phyloP scores from a whole-genome alignment of 2,888 invertebrate species.

The Machimus rusticus region DNA sequence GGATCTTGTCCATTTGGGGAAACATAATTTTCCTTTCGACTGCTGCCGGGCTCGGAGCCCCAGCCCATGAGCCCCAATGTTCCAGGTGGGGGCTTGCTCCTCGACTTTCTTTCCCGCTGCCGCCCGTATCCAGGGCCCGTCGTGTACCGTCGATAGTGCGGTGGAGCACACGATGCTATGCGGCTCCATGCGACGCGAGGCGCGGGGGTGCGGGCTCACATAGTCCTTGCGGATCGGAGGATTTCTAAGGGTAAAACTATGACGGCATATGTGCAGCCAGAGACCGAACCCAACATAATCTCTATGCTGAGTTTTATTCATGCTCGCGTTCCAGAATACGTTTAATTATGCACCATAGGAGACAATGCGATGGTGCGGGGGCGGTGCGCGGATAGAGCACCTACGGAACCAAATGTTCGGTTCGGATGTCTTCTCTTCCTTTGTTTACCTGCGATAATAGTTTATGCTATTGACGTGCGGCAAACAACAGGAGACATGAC shows the following conservation, averaged over 20 bases:
- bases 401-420: background rate
- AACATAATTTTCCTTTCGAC: conserved; percentile 41
- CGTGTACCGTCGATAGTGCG: background rate
- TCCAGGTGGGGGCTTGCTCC: background rate
- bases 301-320: conserved; percentile 13
- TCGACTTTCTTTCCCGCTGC: background rate
- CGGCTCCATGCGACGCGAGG: background rate
- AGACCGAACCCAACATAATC: background rate
- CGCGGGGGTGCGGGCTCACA: background rate
- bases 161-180: background rate
- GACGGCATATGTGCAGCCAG: background rate
- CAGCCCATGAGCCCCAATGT: background rate
- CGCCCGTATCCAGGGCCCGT: background rate
- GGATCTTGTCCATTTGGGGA: conserved; percentile 38
- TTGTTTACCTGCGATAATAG: conserved; percentile 22
- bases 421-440: background rate
- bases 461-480: conserved; percentile 19
- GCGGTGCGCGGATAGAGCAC: background rate
- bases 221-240: background rate
- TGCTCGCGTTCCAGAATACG: conserved; percentile 23
- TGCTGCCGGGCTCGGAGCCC: background rate
- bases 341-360: conserved; percentile 32
- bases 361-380: background rate
- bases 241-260: background rate
- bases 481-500: background rate